Percentiles rank a stretch among this genome's conserved stretches.
Evolutionary conservation across 2,888 invertebrate species (phyloP).

Genomic region (Agonopterix subpropinquella): DNA sequence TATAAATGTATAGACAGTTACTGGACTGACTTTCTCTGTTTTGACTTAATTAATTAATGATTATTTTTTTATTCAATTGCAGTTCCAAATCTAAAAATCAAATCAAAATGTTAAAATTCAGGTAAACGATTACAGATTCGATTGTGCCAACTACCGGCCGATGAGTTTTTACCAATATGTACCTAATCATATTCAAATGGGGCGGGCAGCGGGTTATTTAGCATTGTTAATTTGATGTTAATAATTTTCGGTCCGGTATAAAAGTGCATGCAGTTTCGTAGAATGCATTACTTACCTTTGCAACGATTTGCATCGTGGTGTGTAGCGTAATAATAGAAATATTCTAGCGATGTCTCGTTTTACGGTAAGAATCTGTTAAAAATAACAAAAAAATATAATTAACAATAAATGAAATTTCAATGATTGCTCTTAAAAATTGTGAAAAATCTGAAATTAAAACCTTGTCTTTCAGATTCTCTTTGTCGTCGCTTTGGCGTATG

Average conservation of each 20-base stretch:
- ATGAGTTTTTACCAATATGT: conserved; percentile 11
- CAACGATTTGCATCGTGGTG: conserved; percentile 42
- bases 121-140: conserved; percentile 12
- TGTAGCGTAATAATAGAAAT: conserved; percentile 25
- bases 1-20: too few relatives aligned
- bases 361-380: conserved; percentile 45
- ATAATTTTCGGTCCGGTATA: conserved; percentile 65
- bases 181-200: conserved; percentile 67
- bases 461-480: conserved; percentile 49
- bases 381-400: not conserved
- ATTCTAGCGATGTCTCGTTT: conserved; percentile 52
- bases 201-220: conserved; percentile 50
- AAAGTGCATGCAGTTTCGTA: conserved; percentile 53
- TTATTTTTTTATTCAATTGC: too few relatives aligned
- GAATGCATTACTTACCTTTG: conserved; percentile 47
- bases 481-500: conserved; percentile 62
- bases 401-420: not conserved
- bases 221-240: conserved; percentile 66
- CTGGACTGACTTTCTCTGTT: too few relatives aligned
- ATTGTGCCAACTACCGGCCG: conserved; percentile 6
- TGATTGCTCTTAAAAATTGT: not conserved
- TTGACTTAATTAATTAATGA: too few relatives aligned
- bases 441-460: not conserved
- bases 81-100: too few relatives aligned
- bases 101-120: too few relatives aligned